Evolutionary conservation across 2,888 invertebrate species (phyloP), one percentile per base, ranked within the genome.

Genomic region (Resseliella maxima): DNA sequence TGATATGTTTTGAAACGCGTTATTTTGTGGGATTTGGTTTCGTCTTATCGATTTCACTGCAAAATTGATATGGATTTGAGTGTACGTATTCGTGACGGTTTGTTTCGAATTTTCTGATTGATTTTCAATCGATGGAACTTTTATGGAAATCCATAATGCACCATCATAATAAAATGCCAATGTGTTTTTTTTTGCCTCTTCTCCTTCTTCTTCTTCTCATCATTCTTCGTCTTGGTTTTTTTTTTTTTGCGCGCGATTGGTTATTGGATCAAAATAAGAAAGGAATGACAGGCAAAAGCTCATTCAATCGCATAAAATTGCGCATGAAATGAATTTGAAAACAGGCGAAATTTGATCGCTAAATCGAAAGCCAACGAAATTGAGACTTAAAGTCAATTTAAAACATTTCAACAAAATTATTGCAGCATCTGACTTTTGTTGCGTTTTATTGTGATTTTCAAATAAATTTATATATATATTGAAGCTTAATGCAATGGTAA

Each of bases 311-410:
- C 46, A 50, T 15, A 31, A 50, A 50, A 50, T 15, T 50, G 46
- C 31, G 15, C 31, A 72, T 31, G 15, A 35, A 31, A 72, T 72
- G 35, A 27, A 72, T 31, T 6, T 15, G 72, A 27, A 72, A 72
- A 72, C 15, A 24, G 31, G 31, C 1, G 72, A 31, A 72, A 72
- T 72, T 72, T 31, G 72, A 72, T 31, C 31, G 35, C 12, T 15
- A 50, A 31, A 6, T 3, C 72, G 3, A 31, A 72, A 50, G 15
- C 46, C 12, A 72, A 35, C 72, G 72, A 72, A 72, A 72, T 31
- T 6, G 83, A 83, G 36, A 18, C 38, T 38, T 24, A 83, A 83
- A 83, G 38, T 83, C 83, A 83, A 83, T 83, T 83, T 83, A n/a
- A 83, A 83, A 24, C 81, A 81, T 81, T 18, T 36, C 36, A 83